Conservation (phyloP, 2,113 vertebrate genomes). For the Bubalus kerabau region DNA sequence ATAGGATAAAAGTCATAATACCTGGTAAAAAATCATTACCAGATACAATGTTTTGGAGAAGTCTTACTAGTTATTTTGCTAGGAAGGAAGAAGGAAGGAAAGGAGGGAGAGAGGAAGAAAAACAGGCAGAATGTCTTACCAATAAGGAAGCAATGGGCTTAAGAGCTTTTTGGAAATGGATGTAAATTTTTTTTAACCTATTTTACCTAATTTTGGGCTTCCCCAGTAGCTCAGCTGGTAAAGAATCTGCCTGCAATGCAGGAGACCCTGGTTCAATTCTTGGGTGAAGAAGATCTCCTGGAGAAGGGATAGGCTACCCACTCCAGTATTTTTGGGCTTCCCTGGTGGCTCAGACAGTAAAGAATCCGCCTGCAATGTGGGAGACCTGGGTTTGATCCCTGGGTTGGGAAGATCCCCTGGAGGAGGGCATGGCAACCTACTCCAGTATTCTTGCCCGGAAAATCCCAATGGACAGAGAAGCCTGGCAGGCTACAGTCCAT, state of each 20-base stretch:
- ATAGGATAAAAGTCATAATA: not conserved
- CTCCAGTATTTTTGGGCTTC: not conserved
- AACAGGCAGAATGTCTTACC: not conserved
- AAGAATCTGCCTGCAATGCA: not conserved
- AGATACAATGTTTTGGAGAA: not conserved
- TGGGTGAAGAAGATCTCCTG: not conserved
- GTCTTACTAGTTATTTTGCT: not conserved
- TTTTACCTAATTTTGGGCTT: not conserved
- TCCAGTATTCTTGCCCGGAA: not conserved
- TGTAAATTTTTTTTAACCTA: not conserved
- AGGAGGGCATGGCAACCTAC: not conserved
- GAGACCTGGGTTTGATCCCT: not conserved
- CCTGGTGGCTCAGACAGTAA: not conserved
- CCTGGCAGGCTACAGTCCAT: not conserved
- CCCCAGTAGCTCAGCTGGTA: not conserved
- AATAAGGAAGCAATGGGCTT: not conserved
- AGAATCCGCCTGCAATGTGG: not conserved
- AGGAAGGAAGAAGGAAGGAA: not conserved
- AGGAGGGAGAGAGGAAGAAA: not conserved
- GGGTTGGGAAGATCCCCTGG: not conserved
- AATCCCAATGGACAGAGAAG: not conserved
- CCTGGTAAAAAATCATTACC: not conserved
- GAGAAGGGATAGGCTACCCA: not conserved
- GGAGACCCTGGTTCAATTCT: fast-evolving
- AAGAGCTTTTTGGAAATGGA: not conserved